phyloP scores from a whole-genome alignment of 1,140 invertebrate genomes.

The Mamestra configurata region DNA sequence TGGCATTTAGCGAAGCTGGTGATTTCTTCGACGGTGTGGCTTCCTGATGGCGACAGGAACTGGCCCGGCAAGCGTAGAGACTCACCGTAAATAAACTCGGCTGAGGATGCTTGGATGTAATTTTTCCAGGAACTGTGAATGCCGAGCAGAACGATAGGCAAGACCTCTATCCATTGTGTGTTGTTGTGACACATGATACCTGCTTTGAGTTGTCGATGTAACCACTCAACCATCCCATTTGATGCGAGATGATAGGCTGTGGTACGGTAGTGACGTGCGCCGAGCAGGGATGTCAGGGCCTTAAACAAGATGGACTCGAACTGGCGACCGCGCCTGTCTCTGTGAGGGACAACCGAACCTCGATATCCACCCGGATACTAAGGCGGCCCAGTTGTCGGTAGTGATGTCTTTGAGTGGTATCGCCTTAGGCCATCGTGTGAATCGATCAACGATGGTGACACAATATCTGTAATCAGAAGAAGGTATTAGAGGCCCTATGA shows the following conservation, averaged over 20 bases:
- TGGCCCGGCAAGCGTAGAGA: constrained; percentile 61
- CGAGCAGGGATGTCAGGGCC: no score
- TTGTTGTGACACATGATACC: no score
- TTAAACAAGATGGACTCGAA: constrained; percentile 68
- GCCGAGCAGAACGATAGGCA: no score
- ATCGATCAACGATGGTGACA: no score
- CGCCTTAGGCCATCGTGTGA: constrained; percentile 72
- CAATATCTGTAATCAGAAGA: no score
- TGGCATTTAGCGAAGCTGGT: background rate
- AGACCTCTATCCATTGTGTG: no score
- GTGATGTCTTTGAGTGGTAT: constrained; percentile 64
- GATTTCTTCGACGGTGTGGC: constrained; percentile 52
- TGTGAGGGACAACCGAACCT: constrained; percentile 69
- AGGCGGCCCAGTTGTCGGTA: constrained; percentile 68
- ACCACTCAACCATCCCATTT: no score
- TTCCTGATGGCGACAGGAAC: constrained; percentile 56
- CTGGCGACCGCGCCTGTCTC: constrained; percentile 72
- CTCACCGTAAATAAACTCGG: constrained; percentile 63
- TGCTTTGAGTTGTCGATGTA: no score
- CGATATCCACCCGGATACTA: constrained; percentile 73
- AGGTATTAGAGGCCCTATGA: no score
- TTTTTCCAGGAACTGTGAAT: constrained; percentile 59
- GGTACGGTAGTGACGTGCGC: no score
- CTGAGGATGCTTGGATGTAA: constrained; percentile 58
- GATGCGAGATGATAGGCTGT: no score